These are phyloP conservation scores for Hydractinia symbiolongicarpus DNA, from an alignment of 30 jellyfish, hydroid and myxozoan species.

Conservation along the genomic window DNA sequence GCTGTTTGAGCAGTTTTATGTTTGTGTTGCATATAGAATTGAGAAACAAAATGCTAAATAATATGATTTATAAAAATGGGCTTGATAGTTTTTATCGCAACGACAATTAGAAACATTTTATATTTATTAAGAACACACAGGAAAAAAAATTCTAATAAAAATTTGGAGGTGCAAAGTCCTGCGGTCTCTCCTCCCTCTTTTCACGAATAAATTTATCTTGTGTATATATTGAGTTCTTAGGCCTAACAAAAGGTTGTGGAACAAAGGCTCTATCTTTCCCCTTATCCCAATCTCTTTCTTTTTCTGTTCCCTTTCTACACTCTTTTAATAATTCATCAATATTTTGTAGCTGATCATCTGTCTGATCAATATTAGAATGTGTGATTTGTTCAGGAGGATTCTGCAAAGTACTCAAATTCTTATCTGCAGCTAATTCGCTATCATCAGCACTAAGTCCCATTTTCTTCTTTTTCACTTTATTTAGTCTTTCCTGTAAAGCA, in stretches of 20 bases:
- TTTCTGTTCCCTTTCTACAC: constrained; percentile 11
- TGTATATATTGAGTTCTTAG: not conserved
- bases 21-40: too few species aligned
- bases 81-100: too few species aligned
- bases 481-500: constrained; percentile 62
- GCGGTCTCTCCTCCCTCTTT: constrained; percentile 65
- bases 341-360: not conserved
- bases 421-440: not conserved
- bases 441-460: constrained; percentile 13
- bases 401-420: not conserved
- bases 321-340: constrained; percentile 6
- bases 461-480: constrained; percentile 38
- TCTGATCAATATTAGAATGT: too few species aligned
- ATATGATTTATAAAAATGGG: too few species aligned
- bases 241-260: constrained; percentile 14
- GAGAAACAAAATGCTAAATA: too few species aligned
- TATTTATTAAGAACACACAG: too few species aligned
- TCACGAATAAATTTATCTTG: constrained; percentile 34
- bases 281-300: constrained; percentile 33
- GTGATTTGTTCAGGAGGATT: too few species aligned
- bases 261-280: constrained; percentile 14
- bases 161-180: constrained; percentile 85
- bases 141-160: constrained; percentile 13
- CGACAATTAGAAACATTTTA: too few species aligned
- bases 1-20: too few species aligned